Conservation (phyloP, 2,797 vertebrate species). For the Malurus splendens region DNA sequence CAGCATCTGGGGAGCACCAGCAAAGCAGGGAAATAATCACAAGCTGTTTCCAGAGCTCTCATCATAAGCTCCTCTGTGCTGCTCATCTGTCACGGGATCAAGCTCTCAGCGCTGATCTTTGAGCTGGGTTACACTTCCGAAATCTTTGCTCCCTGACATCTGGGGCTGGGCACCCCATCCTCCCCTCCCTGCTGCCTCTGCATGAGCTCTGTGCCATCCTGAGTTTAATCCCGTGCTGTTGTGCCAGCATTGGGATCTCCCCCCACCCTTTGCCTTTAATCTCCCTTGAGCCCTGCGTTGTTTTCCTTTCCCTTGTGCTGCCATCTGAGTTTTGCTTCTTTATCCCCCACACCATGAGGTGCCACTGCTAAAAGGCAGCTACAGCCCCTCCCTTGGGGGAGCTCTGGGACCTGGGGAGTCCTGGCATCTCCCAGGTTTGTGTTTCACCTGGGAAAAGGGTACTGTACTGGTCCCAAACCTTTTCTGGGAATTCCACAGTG, state of each 20-base stretch:
- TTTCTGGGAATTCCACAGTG: not conserved
- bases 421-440: not conserved
- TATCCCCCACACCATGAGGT: accelerated
- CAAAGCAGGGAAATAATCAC: not conserved
- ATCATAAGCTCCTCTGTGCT: not conserved
- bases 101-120: accelerated
- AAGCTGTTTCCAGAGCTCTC: not conserved
- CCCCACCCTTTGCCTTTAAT: not conserved
- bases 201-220: not conserved
- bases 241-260: not conserved
- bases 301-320: not conserved
- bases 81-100: not conserved
- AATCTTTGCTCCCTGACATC: not conserved
- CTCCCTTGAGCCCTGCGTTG: not conserved
- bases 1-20: not conserved
- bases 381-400: not conserved
- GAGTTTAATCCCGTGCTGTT: not conserved
- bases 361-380: not conserved
- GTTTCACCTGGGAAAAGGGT: not conserved
- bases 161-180: not conserved
- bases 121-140: not conserved
- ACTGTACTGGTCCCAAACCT: not conserved
- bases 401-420: not conserved
- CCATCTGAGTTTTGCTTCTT: not conserved
- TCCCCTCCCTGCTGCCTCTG: not conserved